Conservation (phyloP, 2,797 vertebrate genomes). For the Galaxias olidus region DNA sequence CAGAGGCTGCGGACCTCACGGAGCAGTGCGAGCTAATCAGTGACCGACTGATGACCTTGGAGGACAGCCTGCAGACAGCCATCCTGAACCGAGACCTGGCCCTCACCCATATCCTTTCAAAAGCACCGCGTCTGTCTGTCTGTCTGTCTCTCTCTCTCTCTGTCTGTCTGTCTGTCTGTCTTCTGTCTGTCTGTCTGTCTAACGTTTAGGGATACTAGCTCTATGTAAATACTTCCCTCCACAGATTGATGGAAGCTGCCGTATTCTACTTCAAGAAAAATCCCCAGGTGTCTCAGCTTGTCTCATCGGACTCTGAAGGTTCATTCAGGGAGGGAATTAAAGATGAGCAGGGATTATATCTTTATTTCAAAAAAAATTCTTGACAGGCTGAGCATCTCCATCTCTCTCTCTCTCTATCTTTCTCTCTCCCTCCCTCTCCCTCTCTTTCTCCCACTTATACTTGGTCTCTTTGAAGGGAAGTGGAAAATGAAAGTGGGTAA, state of each 20-base stretch:
- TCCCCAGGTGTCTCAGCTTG: constrained; percentile 18
- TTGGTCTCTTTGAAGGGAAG: constrained; percentile 2
- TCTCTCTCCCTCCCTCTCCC: not conserved
- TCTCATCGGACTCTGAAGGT: constrained; percentile 56
- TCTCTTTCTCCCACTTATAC: not conserved
- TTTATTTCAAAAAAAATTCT: constrained; percentile 50
- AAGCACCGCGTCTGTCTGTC: constrained; percentile 12
- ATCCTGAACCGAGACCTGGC: constrained; percentile 76
- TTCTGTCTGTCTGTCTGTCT: constrained; percentile 3
- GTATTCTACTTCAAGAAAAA: too few species aligned
- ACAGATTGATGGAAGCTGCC: too few species aligned
- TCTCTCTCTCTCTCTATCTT: constrained; percentile 2
- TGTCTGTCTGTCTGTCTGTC: constrained; percentile 18
- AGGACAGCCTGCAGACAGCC: constrained; percentile 83
- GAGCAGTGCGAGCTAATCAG: constrained; percentile 86
- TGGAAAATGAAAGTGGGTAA: constrained; percentile 55
- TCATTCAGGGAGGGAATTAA: constrained; percentile 40
- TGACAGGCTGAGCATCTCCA: constrained; percentile 43
- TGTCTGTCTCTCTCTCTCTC: constrained; percentile 18
- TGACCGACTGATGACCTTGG: constrained; percentile 80
- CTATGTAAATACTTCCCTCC: too few species aligned
- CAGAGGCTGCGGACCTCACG: constrained; percentile 65
- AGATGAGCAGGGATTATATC: constrained; percentile 42
- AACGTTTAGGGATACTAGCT: too few species aligned
- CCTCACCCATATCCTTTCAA: constrained; percentile 88